Base-by-base conservation (phyloP, 2,797 vertebrate genomes). In the Taenioides sp. region DNA sequence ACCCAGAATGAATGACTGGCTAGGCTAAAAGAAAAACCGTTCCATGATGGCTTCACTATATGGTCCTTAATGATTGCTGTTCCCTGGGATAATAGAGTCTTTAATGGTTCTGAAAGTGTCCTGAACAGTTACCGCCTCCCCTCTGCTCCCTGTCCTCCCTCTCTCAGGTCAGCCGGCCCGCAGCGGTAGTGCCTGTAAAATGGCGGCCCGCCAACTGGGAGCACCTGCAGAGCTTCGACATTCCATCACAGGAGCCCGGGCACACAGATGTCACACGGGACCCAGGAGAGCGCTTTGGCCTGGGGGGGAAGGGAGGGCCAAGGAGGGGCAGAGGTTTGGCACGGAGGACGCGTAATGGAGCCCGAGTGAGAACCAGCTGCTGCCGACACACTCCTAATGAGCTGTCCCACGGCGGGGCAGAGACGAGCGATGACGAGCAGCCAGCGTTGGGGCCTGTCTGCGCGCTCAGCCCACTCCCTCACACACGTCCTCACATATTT, bases 191-290 rank as follows among this genome's bases (percentile, higher is more conserved):
- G 77, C 76, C 72, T 76, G 72, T 72, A 70, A 66, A 84, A 82
- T 86, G 82, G 74, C 82, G 73, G 72, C 78, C 80, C 12, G 85
- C 86, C 76, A 79, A 85, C 71, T 52, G 81, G 80, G 83, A 90
- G 80, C 92, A 94, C 92, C 93, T 93, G 92, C 89, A 65, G 91
- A 86, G 84, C 85, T 78, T 76, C 82, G 54, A 88, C 92, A 94
- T 94, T 94, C 93, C 93, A 89, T 89, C 88, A 88, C 91, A 91
- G 88, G 83, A 84, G 83, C 86, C 77, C 52, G 78, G 79, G 91
- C 89, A 92, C 88, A 87, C 92, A 88, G 90, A 90, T 91, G 91
- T 90, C 87, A 87, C 86, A 86, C 77, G 88, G 91, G 90, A 85
- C 89, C 81, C 78, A 17, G 54, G 92, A 88, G 88, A 91, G 67